Base-by-base conservation (phyloP, 2,797 vertebrate genomes). In the Salmo trutta region DNA sequence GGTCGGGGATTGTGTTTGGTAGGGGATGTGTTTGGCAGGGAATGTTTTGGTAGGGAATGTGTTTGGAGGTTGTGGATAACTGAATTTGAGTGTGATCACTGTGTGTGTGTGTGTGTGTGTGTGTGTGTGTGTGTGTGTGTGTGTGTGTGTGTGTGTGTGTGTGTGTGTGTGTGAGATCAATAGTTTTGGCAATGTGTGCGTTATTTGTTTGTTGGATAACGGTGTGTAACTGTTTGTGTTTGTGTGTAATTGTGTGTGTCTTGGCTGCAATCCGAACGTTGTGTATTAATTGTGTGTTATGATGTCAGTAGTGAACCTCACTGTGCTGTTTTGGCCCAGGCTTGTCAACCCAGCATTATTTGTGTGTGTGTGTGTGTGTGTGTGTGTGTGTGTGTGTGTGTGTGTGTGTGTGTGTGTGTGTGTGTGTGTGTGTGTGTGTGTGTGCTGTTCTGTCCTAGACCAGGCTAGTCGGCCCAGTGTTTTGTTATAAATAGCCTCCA, bases 271-370 rank as follows among this genome's bases (percentile, higher is more conserved):
- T 91, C 85, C 85, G 87, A 88, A 71, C 82, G 77, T 84, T 93
- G 94, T 95, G 96, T 96, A 96, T 97, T 98, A 98, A 98, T 96
- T 98, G 97, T 93, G 92, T 95, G 95, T 97, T 95, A 2, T 27
- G 27, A 95, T 95, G 96, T 97, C 96, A 94, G 94, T 92, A 94
- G 93, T 91, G 93, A 93, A 94, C 94, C 95, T 91, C 89, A 93
- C 94, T 93, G 93, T 93, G 88, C 89, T 88, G 93, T n/a, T 93
- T 92, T 90, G 94, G 94, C 24, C 93, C 81, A 91, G 87, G 89
- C 85, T 76, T 74, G 89, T 14, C 47, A 8, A 0, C 84, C 82
- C 88, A 88, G 41, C 14, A 31, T 84, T 88, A 90, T 27, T 51
- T 5, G 47, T 51, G 47, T 51, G 47, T 51, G 2, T 51, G 52